Conservation (phyloP, 2,888 invertebrate genomes). For the Gastrophysa polygoni region DNA sequence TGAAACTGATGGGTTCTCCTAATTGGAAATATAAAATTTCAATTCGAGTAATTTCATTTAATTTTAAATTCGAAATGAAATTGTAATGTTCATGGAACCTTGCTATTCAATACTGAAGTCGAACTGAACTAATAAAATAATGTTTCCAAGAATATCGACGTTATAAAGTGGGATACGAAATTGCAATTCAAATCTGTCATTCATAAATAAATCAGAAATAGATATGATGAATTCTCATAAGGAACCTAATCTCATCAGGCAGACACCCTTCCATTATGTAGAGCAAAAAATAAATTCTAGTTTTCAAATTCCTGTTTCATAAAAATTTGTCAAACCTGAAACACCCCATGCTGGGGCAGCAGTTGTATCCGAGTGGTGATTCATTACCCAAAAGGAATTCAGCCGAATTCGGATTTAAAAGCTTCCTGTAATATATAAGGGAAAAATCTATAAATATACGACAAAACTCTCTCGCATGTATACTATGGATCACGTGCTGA, state of each 20-base stretch:
- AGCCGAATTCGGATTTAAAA: constrained; percentile 31
- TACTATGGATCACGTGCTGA: neutral
- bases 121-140: too few species aligned
- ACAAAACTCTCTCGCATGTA: constrained; percentile 5
- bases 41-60: too few species aligned
- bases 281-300: neutral
- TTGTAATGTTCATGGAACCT: too few species aligned
- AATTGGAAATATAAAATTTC: too few species aligned
- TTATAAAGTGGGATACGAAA: too few species aligned
- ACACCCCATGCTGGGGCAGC: constrained; percentile 13
- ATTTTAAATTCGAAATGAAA: too few species aligned
- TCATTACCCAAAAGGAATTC: constrained; percentile 29
- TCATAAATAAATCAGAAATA: too few species aligned
- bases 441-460: constrained; percentile 27
- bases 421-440: constrained; percentile 27
- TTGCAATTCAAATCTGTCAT: too few species aligned
- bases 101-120: too few species aligned
- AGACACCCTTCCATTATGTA: neutral
- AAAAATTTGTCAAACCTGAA: constrained; percentile 30
- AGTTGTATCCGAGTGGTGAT: constrained; percentile 23
- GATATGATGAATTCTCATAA: neutral
- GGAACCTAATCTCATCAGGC: neutral
- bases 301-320: constrained; percentile 20
- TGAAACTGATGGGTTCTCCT: too few species aligned
- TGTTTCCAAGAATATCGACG: too few species aligned